Base-by-base conservation (phyloP, 2,797 vertebrate species). In the Austrolebias charrua region DNA sequence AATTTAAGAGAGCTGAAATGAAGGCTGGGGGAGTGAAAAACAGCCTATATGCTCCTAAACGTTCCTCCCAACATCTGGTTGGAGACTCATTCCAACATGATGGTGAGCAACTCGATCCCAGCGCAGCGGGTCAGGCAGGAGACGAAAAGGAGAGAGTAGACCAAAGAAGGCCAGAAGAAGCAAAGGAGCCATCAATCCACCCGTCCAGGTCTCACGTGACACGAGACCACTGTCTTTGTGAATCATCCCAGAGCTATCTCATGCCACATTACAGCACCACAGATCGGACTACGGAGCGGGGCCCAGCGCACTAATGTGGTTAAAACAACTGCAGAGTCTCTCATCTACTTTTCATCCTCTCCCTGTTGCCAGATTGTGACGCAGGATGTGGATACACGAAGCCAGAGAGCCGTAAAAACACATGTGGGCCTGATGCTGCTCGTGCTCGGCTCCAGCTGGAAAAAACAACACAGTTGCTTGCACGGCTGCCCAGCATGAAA, bases 21-120 rank as follows among this genome's bases (percentile, higher is more conserved):
- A 7, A 64, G 53, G 55, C 38, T 1, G 31, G 77, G 63, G 70
- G 76, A 80, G 63, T 64, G 71, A 14, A 24, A 57, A 66, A 63
- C 54, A 55, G 63, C 53, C 53, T 79, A 65, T 73, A 75, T 63
- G 76, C 60, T 81, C 55, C 65, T 53, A 60, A 63, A 82, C 72
- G 83, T 73, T 84, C 73, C 85, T 86, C 75, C 81, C 67, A 86
- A 91, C 90, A 92, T 92, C 92, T 92, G 92, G 89, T 54, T 66
- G 66, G 73, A 85, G 80, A 82, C 59, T 1, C 76, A 84, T 89
- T 91, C 86, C 79, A 82, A 63, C 18, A 62, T 67, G 79, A 85
- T 76, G 80, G 87, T 70, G 81, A 87, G 84, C 80, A 86, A 90
- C 77, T 85, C 78, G 73, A 89, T 89, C 86, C 83, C 76, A 84